Percentiles rank a stretch among this genome's conserved stretches.
Evolutionary conservation across 2,113 vertebrate species (phyloP).

Genomic region (Raja brachyura): DNA sequence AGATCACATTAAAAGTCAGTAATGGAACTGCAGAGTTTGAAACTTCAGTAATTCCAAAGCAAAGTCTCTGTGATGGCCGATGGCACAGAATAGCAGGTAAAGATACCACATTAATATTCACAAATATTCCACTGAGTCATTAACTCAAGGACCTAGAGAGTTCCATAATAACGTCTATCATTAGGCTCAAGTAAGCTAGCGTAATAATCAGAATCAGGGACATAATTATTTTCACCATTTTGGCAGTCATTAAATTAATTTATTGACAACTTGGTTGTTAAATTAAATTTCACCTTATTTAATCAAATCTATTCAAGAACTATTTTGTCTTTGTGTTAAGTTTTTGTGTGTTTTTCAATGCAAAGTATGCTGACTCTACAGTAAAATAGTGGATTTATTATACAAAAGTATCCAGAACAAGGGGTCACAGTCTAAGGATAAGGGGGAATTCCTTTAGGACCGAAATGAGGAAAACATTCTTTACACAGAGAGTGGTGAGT

Average conservation of each 20-base stretch:
- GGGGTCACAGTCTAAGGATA: no score
- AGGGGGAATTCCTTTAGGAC: no score
- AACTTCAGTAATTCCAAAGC: conserved; percentile 68
- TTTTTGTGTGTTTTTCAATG: not conserved
- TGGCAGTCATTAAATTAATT: not conserved
- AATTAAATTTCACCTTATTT: not conserved
- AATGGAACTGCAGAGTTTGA: conserved; percentile 73
- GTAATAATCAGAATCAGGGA: not conserved
- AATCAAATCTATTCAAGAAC: not conserved
- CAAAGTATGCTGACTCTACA: not conserved
- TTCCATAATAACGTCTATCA: not conserved
- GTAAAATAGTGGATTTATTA: not conserved
- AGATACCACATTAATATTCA: conserved; percentile 36
- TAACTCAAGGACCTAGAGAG: not conserved
- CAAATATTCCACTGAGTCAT: not conserved
- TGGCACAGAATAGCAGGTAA: conserved; percentile 88
- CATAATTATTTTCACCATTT: not conserved
- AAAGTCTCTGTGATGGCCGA: conserved; percentile 72
- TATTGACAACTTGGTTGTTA: not conserved
- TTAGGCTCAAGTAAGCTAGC: no score
- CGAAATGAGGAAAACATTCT: no score
- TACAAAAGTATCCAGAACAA: not conserved
- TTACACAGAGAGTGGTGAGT: no score
- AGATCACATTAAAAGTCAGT: conserved; percentile 80
- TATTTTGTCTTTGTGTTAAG: not conserved